Conservation (phyloP, 2,888 invertebrate species). For the Cephus runcator region DNA sequence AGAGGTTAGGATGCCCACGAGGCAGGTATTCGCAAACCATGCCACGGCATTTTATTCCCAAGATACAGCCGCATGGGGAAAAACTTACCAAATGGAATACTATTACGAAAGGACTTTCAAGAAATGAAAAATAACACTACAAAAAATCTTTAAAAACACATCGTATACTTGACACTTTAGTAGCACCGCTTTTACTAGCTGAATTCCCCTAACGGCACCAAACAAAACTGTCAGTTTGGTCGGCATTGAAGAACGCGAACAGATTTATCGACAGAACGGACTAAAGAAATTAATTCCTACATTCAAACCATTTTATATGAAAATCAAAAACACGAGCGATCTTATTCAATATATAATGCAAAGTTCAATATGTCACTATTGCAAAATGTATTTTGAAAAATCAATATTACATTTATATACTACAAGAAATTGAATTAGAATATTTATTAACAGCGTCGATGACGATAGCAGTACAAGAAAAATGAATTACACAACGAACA, state of each 20-base stretch:
- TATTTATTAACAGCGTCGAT: not conserved
- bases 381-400: not conserved
- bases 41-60: not conserved
- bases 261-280: not conserved
- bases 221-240: not conserved
- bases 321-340: not conserved
- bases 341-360: not conserved
- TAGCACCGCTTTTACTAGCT: not conserved
- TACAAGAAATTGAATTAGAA: not conserved
- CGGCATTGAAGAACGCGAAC: not conserved
- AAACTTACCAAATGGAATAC: not conserved
- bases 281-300: not conserved
- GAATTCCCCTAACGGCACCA: not conserved
- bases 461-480: not conserved
- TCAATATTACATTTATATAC: not conserved
- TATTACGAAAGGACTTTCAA: not conserved
- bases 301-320: not conserved
- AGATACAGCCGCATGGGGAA: not conserved
- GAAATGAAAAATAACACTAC: not conserved
- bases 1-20: not conserved
- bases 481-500: not conserved
- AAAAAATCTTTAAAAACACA: not conserved
- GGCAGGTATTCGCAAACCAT: not conserved
- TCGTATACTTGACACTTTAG: not conserved
- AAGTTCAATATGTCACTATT: not conserved